Evolutionary conservation across 2,113 vertebrate species (phyloP).

Genomic region (Mesitornis unicolor): DNA sequence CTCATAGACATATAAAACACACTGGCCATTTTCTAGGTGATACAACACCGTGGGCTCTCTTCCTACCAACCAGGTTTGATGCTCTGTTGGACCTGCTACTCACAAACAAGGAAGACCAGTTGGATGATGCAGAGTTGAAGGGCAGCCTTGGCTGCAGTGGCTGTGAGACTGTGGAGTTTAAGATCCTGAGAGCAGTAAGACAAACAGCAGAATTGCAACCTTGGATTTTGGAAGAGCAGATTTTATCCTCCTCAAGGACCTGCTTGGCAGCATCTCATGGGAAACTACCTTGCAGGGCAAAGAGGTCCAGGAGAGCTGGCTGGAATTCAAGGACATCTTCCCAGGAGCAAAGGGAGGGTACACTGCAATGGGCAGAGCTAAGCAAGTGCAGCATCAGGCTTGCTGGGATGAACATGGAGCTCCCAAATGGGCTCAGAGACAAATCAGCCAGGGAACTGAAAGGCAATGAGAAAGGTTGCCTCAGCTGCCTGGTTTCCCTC

Average conservation of each 20-base stretch:
- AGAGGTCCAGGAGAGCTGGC: background rate
- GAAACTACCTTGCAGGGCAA: background rate
- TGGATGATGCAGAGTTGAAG: background rate
- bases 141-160: background rate
- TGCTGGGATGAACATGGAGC: fast-evolving
- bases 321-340: background rate
- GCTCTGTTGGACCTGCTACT: background rate
- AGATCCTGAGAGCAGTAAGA: background rate
- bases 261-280: background rate
- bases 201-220: background rate
- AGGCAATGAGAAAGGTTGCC: background rate
- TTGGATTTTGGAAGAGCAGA: background rate
- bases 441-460: background rate
- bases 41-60: background rate
- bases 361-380: background rate
- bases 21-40: background rate
- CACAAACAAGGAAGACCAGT: background rate
- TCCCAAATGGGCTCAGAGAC: fast-evolving
- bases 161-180: background rate
- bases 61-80: background rate
- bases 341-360: background rate
- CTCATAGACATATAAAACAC: background rate
- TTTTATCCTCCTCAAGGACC: background rate
- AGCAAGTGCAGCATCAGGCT: background rate
- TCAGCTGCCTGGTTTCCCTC: background rate